phyloP scores from a whole-genome alignment of 2,113 vertebrate species.

The Lepisosteus osseus region DNA sequence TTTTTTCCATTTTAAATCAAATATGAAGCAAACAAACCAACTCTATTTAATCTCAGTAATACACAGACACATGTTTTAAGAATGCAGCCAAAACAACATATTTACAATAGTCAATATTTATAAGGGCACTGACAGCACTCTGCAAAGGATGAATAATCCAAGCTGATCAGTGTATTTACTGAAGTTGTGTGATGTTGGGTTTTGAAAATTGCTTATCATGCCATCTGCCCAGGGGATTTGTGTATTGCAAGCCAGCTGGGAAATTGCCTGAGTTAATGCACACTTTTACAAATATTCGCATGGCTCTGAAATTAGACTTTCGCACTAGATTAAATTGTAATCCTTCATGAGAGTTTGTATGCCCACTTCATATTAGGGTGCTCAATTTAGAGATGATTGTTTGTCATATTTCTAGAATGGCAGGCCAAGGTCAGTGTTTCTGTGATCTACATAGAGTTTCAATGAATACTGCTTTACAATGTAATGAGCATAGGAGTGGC shows the following conservation, averaged over 20 bases:
- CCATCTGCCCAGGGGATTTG: not conserved
- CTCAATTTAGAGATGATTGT: conserved; percentile 3
- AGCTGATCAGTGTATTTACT: too few relatives aligned
- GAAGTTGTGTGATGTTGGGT: too few relatives aligned
- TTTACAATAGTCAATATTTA: too few relatives aligned
- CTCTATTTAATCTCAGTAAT: too few relatives aligned
- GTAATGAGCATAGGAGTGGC: too few relatives aligned
- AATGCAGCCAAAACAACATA: too few relatives aligned
- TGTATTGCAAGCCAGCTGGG: not conserved
- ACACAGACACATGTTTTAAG: too few relatives aligned
- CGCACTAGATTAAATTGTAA: not conserved
- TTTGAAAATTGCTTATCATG: not conserved
- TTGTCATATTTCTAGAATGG: not conserved
- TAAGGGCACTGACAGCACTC: too few relatives aligned
- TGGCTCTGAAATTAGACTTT: not conserved
- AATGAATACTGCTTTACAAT: not conserved
- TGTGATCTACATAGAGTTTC: not conserved
- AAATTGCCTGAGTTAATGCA: not conserved
- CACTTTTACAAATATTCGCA: not conserved
- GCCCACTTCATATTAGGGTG: not conserved
- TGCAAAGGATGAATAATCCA: too few relatives aligned
- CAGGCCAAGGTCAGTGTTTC: not conserved
- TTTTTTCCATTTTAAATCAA: too few relatives aligned
- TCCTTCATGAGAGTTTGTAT: not conserved
- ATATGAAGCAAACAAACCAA: too few relatives aligned